These are phyloP conservation scores for Antheraea yamamai DNA, from an alignment of 2,888 invertebrate genomes.

Conservation along the genomic window DNA sequence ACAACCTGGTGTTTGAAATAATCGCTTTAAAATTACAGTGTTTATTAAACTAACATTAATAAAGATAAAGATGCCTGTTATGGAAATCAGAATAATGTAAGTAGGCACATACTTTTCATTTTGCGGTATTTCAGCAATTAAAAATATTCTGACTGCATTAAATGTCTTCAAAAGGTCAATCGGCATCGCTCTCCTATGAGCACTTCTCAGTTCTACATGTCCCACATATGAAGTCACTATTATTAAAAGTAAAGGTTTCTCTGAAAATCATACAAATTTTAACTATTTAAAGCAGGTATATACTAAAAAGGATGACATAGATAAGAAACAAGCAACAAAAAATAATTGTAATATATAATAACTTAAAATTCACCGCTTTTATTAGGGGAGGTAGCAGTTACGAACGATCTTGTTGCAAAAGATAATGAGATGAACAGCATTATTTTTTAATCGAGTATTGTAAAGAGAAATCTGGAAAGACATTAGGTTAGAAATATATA, in stretches of 20 bases:
- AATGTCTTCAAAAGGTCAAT: constrained; percentile 79
- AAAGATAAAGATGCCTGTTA: not conserved
- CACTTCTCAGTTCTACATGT: constrained; percentile 86
- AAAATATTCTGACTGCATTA: constrained; percentile 85
- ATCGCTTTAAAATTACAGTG: not conserved
- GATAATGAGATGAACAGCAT: not conserved
- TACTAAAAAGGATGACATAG: not conserved
- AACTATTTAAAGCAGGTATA: not conserved
- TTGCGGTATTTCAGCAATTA: constrained; percentile 83
- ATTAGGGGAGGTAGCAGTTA: not conserved
- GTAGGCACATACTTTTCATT: constrained; percentile 66
- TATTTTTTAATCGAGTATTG: not conserved
- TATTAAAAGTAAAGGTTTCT: constrained; percentile 59
- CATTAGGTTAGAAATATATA: not conserved
- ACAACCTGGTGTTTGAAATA: not conserved
- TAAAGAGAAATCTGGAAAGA: not conserved
- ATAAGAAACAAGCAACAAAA: not conserved
- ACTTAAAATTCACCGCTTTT: not conserved
- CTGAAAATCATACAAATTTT: constrained; percentile 43
- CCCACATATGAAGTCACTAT: constrained; percentile 90
- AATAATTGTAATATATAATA: not conserved
- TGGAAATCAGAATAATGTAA: not conserved
- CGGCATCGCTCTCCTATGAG: constrained; percentile 86
- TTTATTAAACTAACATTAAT: not conserved
- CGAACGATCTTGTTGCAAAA: not conserved